Base-by-base conservation (phyloP, 2,888 invertebrate species). In the Ochropleura plecta region DNA sequence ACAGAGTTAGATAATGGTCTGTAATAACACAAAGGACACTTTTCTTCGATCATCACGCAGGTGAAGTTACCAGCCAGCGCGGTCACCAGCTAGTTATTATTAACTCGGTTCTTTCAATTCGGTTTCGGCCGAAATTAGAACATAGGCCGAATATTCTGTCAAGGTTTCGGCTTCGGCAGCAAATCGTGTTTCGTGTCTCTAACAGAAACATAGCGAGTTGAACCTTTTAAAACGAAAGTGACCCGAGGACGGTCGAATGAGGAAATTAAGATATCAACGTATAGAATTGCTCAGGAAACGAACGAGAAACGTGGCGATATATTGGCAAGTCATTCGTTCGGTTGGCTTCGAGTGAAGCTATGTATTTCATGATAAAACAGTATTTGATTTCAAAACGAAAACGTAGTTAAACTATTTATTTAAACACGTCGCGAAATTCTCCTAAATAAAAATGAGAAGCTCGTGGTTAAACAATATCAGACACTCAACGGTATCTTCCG, bases 211-310 rank as follows among this genome's bases (percentile, higher is more conserved):
- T 80, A 81, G 82, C 78, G 77, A 70, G 48, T 59, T 67, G 68
- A 76, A 79, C 87, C 87, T 83, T 87, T 86, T 81, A 79, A 78
- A 81, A 83, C 69, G 84, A 85, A 89, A 86, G 85, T 89, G 88
- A 85, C 84, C 87, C 84, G 84, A 80, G 87, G 86, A 88, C 88
- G 88, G 65, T 64, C 73, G 74, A 86, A 90, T 88, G 88, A 86
- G 90, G 89, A 89, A 91, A 91, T 91, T 91, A 91, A 90, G 89
- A 90, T 90, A 87, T 91, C 89, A 90, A 88, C 89, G 90, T 84
- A 72, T 79, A 76, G 86, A 91, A 91, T 89, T 87, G 88, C 84
- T 76, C 70, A 72, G 85, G 84, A 84, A 87, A 86, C 85, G 86
- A 84, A 65, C 70, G 74, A 66, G 83, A 73, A 76, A 57, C 72